Conservation (phyloP, 2,888 invertebrate genomes). For the Yponomeuta cagnagella region DNA sequence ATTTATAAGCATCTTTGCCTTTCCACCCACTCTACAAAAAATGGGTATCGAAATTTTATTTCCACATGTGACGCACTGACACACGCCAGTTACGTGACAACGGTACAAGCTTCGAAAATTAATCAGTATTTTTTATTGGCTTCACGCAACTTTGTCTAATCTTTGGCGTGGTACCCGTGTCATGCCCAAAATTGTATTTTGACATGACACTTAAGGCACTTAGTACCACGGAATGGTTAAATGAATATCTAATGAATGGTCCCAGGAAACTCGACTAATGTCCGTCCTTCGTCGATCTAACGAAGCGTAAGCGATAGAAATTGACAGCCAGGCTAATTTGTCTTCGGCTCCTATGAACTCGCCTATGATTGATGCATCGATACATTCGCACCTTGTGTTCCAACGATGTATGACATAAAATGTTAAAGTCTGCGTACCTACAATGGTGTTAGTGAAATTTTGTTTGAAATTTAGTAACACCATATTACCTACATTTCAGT, state of each 20-base stretch:
- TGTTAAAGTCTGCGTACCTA: too few species aligned
- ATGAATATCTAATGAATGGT: conserved; percentile 41
- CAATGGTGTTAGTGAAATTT: too few species aligned
- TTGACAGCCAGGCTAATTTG: conserved; percentile 35
- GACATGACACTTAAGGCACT: conserved; percentile 35
- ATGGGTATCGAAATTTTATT: neutral
- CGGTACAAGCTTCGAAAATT: neutral
- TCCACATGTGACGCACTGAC: neutral
- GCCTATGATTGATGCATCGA: conserved; percentile 21
- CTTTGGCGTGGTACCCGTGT: conserved; percentile 22
- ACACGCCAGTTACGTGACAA: neutral
- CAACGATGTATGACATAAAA: too few species aligned
- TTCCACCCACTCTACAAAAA: neutral
- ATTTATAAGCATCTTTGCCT: neutral
- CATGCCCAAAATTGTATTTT: conserved; percentile 27
- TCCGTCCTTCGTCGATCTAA: conserved; percentile 28
- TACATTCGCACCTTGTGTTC: conserved; percentile 1
- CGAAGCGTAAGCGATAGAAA: conserved; percentile 37
- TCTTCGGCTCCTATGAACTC: conserved; percentile 27
- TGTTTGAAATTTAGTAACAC: too few species aligned
- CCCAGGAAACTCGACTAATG: conserved; percentile 25
- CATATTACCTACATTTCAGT: too few species aligned
- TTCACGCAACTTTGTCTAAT: neutral
- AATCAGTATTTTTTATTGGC: neutral
- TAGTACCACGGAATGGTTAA: conserved; percentile 35